Evolutionary conservation across 2,888 invertebrate genomes (phyloP).

Genomic region (Mayetiola destructor): DNA sequence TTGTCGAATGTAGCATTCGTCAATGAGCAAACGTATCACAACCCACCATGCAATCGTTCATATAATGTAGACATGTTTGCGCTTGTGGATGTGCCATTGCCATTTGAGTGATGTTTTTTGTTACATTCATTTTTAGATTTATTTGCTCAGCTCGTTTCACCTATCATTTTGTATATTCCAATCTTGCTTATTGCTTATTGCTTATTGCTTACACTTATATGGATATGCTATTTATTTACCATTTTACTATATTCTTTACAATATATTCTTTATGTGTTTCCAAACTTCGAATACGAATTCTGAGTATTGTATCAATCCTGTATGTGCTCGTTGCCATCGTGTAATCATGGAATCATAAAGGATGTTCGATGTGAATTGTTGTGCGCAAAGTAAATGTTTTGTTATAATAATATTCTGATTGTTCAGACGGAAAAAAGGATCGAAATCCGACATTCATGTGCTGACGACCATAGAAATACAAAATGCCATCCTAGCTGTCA

Average conservation of each 20-base stretch:
- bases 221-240: no score
- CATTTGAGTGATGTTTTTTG: not conserved
- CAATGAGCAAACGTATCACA: not conserved
- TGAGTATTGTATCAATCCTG: no score
- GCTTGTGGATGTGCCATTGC: no score
- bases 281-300: no score
- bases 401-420: slow-evolving; percentile 2
- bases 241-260: no score
- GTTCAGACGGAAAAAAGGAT: not conserved
- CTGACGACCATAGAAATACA: not conserved
- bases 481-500: slow-evolving; percentile 4
- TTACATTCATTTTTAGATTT: slow-evolving; percentile 11
- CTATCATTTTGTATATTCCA: not conserved
- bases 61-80: no score
- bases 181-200: no score
- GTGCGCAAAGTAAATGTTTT: slow-evolving; percentile 4
- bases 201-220: no score
- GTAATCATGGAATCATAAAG: not conserved
- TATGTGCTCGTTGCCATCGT: not conserved
- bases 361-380: no score
- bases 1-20: no score
- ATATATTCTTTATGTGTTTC: no score
- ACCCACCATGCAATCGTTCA: slow-evolving; percentile 5
- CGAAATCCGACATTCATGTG: not conserved
- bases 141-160: slow-evolving; percentile 2